These are phyloP conservation scores for Oreocharis arfaki DNA, from an alignment of 2,113 vertebrate genomes.

Conservation along the genomic window DNA sequence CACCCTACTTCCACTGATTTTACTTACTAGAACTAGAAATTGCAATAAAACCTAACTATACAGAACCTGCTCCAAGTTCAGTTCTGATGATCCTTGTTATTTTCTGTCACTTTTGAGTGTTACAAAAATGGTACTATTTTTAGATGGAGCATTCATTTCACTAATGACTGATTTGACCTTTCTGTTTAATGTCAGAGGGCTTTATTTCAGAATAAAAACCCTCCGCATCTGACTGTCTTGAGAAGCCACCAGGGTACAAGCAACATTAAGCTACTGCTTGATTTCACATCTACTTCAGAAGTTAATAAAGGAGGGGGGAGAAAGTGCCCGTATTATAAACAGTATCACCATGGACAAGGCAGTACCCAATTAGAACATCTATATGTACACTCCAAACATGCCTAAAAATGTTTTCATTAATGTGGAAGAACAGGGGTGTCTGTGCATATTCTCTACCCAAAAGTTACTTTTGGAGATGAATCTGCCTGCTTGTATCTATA, in stretches of 20 bases:
- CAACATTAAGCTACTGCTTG: not conserved
- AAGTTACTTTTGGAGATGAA: not conserved
- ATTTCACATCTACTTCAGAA: not conserved
- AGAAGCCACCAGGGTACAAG: not conserved
- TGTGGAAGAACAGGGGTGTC: not conserved
- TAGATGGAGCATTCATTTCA: constrained; percentile 27
- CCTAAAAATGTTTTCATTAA: not conserved
- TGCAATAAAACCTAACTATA: not conserved
- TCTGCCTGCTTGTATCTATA: not conserved
- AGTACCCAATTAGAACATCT: not conserved
- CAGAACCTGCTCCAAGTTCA: not conserved
- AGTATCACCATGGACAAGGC: not conserved
- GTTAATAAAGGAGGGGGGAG: not conserved
- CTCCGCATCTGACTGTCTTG: not conserved
- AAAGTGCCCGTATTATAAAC: not conserved
- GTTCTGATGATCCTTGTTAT: not conserved
- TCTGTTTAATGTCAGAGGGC: constrained; percentile 62
- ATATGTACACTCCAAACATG: not conserved
- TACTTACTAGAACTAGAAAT: not conserved
- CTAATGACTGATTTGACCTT: constrained; percentile 53
- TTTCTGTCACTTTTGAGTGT: not conserved
- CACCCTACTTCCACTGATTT: not conserved
- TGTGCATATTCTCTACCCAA: not conserved
- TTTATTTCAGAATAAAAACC: constrained; percentile 6
- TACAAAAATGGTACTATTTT: constrained; percentile 40